Base-by-base conservation (phyloP, 2,113 vertebrate genomes). In the Harpagus bidentatus region DNA sequence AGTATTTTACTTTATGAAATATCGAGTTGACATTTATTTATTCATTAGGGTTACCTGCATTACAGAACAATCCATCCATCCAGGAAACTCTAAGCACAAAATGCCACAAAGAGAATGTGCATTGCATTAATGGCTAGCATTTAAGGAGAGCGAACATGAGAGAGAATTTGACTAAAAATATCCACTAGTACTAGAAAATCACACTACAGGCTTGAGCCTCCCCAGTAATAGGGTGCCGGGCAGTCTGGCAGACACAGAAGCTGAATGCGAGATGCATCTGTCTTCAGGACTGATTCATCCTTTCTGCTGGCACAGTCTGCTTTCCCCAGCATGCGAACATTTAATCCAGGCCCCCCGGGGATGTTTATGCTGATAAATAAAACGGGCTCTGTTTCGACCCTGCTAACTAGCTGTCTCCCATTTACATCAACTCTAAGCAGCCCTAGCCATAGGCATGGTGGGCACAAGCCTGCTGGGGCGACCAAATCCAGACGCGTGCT, bases 281-380 rank as follows among this genome's bases (percentile, higher is more conserved):
- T 86, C 82, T 94, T 88, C 77, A 59, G 42, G 58, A 86, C 58
- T 94, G 88, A 93, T 71, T 95, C 92, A 97, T 83, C 50, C 62
- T 88, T 92, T 97, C 82, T 93, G 59, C 87, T 91, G 74, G 90
- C 88, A 67, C 59, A 88, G 59, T 63, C 85, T 88, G 72, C 88
- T 97, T 93, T 90, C 63, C 59, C 59, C 80, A 94, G 94, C 40
- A 48, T 36, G 52, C 6, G 13, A 86, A 92, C 88, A 78, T 83
- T 90, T 81, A 95, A 93, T 90, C 38, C 80, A 90, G 47, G 47
- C 38, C 72, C 67, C 74, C n/a, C 0, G 1, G 88, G 69, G 79
- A 92, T 95, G 72, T 86, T 93, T 94, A 82, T 45, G 25, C 66
- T 90, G 74, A 80, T 85, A 94, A 90, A 88, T 92, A 92, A 93